Percentiles rank a stretch among this genome's conserved stretches.
Evolutionary conservation across 2,888 invertebrate genomes (phyloP).

Genomic region (Cataglyphis livida): DNA sequence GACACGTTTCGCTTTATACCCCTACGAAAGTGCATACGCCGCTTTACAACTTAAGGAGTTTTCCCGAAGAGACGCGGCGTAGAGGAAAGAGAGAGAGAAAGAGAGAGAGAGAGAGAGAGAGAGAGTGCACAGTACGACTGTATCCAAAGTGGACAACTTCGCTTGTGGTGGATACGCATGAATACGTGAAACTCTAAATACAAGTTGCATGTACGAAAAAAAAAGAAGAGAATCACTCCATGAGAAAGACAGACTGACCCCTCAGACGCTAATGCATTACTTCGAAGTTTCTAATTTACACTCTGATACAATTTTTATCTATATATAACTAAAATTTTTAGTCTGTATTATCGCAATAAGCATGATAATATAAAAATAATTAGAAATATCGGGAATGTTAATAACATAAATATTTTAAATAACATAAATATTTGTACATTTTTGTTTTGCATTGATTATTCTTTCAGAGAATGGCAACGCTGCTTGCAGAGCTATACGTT

Average conservation of each 20-base stretch:
- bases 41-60: constrained; percentile 74
- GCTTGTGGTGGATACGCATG: constrained; percentile 9
- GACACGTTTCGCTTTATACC: constrained; percentile 71
- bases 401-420: background rate
- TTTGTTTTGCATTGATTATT: background rate
- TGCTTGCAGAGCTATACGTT: background rate
- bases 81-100: background rate
- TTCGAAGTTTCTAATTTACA: background rate
- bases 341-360: too few relatives aligned
- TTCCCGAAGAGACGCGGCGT: constrained; percentile 42
- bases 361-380: background rate
- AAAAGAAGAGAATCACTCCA: background rate
- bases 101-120: background rate
- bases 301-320: background rate
- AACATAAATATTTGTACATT: background rate
- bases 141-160: constrained; percentile 50
- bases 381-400: background rate
- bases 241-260: background rate
- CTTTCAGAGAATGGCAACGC: background rate
- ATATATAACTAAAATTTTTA: background rate
- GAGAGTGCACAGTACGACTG: constrained; percentile 26
- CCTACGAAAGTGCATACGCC: constrained; percentile 71
- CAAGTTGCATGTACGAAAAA: constrained; percentile 51
- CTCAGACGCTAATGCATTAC: background rate
- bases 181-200: constrained; percentile 60